Percentiles rank a stretch among this genome's conserved stretches.
phyloP scores from a whole-genome alignment of 2,113 vertebrate species.

The Rhineura floridana region DNA sequence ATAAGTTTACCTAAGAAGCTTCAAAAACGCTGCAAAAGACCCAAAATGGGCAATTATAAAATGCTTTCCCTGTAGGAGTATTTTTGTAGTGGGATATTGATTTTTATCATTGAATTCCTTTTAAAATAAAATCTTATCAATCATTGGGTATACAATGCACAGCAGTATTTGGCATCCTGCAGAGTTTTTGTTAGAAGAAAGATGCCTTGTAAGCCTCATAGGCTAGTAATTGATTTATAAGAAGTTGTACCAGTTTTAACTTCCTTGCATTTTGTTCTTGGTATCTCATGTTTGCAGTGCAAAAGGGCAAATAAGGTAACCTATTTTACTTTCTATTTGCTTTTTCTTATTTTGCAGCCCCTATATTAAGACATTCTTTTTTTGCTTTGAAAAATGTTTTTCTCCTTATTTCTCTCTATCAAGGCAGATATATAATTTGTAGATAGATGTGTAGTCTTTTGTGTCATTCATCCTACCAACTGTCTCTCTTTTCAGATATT shows the following conservation, averaged over 20 bases:
- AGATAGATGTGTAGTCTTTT: background rate
- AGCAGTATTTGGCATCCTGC: background rate
- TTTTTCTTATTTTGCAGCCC: background rate
- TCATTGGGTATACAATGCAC: background rate
- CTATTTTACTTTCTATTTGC: background rate
- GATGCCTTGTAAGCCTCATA: background rate
- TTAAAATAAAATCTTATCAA: slow-evolving; percentile 20
- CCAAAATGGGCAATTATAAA: slow-evolving; percentile 5
- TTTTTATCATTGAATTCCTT: slow-evolving; percentile 19
- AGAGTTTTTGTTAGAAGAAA: slow-evolving; percentile 14
- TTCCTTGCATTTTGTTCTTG: background rate
- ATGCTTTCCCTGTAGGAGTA: background rate
- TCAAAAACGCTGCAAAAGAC: background rate
- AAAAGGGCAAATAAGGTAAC: background rate
- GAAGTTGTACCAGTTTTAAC: background rate
- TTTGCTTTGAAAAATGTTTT: background rate
- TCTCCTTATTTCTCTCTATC: background rate
- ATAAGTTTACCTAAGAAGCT: background rate
- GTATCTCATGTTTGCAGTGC: background rate
- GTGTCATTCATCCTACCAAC: background rate
- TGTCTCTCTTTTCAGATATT: background rate
- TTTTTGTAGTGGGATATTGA: slow-evolving; percentile 8
- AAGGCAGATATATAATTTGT: background rate
- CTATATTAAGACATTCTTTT: background rate
- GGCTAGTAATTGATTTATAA: background rate